These are phyloP conservation scores for Streblospio benedicti DNA, from an alignment of 1,140 invertebrate genomes.

Conservation along the genomic window DNA sequence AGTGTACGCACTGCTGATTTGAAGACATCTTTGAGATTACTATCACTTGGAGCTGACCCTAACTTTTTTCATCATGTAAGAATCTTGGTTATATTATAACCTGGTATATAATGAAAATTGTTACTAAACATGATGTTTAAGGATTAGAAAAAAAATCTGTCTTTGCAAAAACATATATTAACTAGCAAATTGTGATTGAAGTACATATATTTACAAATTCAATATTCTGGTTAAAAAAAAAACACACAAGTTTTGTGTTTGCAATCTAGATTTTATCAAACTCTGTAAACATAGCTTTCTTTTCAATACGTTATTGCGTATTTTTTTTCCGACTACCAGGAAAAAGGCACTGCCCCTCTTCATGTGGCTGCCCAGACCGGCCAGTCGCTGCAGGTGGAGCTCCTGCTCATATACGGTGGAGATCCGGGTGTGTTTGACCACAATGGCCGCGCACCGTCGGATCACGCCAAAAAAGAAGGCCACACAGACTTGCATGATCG, in stretches of 20 bases:
- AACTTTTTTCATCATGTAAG: slow-evolving; percentile 88
- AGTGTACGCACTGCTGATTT: slow-evolving; percentile 87
- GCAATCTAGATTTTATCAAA: neutral
- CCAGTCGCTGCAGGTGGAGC: slow-evolving; percentile 56
- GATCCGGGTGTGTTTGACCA: slow-evolving; percentile 63
- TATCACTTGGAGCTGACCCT: slow-evolving; percentile 90
- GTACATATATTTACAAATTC: neutral
- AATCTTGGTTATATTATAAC: neutral
- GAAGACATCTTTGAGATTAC: slow-evolving; percentile 74
- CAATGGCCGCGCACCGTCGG: slow-evolving; percentile 51
- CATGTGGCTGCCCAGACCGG: slow-evolving; percentile 74
- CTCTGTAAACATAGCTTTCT: neutral
- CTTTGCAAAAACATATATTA: neutral
- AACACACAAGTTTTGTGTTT: neutral
- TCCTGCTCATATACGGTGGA: slow-evolving; percentile 86
- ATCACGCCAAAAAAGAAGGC: slow-evolving; percentile 65
- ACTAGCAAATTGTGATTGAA: neutral
- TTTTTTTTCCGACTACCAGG: slow-evolving; percentile 50
- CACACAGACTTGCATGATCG: slow-evolving; percentile 74
- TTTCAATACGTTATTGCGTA: neutral
- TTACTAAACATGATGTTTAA: neutral
- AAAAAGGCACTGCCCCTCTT: slow-evolving; percentile 82
- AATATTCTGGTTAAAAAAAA: neutral
- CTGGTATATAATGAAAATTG: neutral
- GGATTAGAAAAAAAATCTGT: neutral